These are phyloP conservation scores for Catocala fraxini DNA, from an alignment of 2,888 invertebrate species.

Conservation along the genomic window DNA sequence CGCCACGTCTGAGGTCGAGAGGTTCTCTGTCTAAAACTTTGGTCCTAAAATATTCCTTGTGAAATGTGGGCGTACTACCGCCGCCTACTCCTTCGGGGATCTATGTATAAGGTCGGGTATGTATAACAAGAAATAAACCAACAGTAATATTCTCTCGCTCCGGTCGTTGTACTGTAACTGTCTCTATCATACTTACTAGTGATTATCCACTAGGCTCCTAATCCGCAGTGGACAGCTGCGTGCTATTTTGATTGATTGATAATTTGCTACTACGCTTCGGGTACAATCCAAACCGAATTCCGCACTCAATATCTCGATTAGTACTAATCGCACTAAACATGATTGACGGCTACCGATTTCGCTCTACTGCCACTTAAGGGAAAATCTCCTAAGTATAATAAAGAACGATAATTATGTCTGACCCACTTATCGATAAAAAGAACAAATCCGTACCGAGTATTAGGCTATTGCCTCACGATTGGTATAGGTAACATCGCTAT, in stretches of 20 bases:
- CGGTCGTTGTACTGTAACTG: not conserved
- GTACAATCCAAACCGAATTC: slow-evolving; percentile 13
- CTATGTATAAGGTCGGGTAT: too few relatives aligned
- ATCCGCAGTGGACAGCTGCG: slow-evolving; percentile 4
- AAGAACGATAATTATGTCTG: slow-evolving; percentile 35
- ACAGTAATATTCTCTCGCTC: too few relatives aligned
- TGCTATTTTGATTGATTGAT: slow-evolving; percentile 8
- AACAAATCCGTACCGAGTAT: slow-evolving; percentile 38
- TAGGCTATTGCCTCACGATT: slow-evolving; percentile 42
- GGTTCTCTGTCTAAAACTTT: too few relatives aligned
- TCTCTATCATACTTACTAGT: not conserved
- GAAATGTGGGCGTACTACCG: too few relatives aligned
- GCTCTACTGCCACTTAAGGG: slow-evolving; percentile 7
- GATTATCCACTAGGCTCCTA: slow-evolving; percentile 1
- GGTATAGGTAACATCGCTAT: slow-evolving; percentile 41
- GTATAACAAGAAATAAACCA: too few relatives aligned
- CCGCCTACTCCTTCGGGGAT: too few relatives aligned
- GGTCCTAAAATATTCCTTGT: too few relatives aligned
- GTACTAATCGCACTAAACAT: slow-evolving; percentile 17
- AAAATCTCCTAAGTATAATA: slow-evolving; percentile 18
- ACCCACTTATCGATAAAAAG: slow-evolving; percentile 49
- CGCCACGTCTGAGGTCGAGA: too few relatives aligned
- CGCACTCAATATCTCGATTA: slow-evolving; percentile 13
- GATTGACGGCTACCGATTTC: slow-evolving; percentile 12
- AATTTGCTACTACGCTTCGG: not conserved